Evolutionary conservation across 2,888 invertebrate species (phyloP), one percentile per base, ranked within the genome.

Genomic region (Drepana falcataria): DNA sequence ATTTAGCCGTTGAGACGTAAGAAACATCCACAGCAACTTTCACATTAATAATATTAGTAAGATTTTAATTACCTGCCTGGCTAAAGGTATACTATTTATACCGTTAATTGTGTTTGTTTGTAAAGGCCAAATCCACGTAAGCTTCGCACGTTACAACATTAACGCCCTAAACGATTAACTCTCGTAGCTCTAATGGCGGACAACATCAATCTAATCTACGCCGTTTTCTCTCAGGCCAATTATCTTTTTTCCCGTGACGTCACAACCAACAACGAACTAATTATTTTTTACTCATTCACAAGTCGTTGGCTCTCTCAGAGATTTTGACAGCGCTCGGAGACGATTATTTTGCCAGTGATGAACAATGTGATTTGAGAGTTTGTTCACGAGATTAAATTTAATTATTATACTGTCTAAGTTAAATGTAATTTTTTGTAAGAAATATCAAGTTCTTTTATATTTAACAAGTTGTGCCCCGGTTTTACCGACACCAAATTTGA

Each of bases 211-310:
- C 75, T 77, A 75, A 73, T 73, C 70, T 66, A 64, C 56, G 59
- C 59, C 56, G 56, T 70, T 73, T 69, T 68, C 69, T 71, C 66
- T 72, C 60, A 58, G 53, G 61, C 73, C 74, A 81, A 84, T 85
- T 82, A 81, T 77, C 75, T 79, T 79, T 78, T 77, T 80, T 69
- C 59, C 63, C 63, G 57, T 68, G 67, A 73, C 73, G 70, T 73
- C 68, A 71, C 70, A 73, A 53, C 67, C 63, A 63, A 68, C 74
- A 67, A 72, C 69, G 71, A 78, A 78, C 76, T 83, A 83, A 87
- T 85, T 83, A 85, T 81, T 85, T 81, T 81, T 77, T 77, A 75
- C 79, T 83, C 78, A 82, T 85, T 84, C 81, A 79, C 76, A 81
- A 77, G 77, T 75, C 77, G 73, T 78, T 79, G 75, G 65, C 66